Conservation (phyloP, 2,113 vertebrate genomes). For the Synchiropus splendidus region DNA sequence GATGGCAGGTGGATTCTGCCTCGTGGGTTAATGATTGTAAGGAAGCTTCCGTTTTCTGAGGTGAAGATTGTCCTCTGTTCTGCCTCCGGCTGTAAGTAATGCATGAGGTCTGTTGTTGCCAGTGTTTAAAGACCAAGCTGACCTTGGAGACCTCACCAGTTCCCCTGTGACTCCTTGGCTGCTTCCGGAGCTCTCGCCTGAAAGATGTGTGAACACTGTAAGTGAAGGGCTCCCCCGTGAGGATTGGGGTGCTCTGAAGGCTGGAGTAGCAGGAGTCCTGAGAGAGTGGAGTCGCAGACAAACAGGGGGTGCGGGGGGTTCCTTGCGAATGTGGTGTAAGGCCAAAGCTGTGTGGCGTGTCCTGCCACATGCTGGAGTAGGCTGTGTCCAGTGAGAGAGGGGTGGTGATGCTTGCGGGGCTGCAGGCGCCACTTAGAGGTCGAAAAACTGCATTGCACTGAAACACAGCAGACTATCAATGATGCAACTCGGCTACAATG, state of each 20-base stretch:
- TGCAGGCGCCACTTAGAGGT: slow-evolving; percentile 55
- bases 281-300: slow-evolving; percentile 77
- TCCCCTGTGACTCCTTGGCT: slow-evolving; percentile 27
- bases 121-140: slow-evolving; percentile 61
- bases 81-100: slow-evolving; percentile 57
- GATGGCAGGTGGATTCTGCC: slow-evolving; percentile 51
- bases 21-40: slow-evolving; percentile 57
- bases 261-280: slow-evolving; percentile 89
- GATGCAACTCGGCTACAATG: too few relatives aligned
- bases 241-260: slow-evolving; percentile 80
- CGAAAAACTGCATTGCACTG: slow-evolving; percentile 38
- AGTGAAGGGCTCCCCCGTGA: slow-evolving; percentile 63
- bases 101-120: slow-evolving; percentile 33
- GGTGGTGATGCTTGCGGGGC: slow-evolving; percentile 78
- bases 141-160: slow-evolving; percentile 64
- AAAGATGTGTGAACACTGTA: slow-evolving; percentile 32
- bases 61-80: slow-evolving; percentile 60
- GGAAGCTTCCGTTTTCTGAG: slow-evolving; percentile 39
- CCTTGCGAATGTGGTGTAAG: slow-evolving; percentile 82
- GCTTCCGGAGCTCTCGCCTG: slow-evolving; percentile 32
- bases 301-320: slow-evolving; percentile 79
- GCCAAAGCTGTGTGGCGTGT: slow-evolving; percentile 87
- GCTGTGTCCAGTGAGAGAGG: slow-evolving; percentile 94
- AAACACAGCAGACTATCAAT: slow-evolving; percentile 3
- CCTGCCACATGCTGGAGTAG: slow-evolving; percentile 90